Conservation (phyloP, 1,140 invertebrate species). For the Eueides isabella region DNA sequence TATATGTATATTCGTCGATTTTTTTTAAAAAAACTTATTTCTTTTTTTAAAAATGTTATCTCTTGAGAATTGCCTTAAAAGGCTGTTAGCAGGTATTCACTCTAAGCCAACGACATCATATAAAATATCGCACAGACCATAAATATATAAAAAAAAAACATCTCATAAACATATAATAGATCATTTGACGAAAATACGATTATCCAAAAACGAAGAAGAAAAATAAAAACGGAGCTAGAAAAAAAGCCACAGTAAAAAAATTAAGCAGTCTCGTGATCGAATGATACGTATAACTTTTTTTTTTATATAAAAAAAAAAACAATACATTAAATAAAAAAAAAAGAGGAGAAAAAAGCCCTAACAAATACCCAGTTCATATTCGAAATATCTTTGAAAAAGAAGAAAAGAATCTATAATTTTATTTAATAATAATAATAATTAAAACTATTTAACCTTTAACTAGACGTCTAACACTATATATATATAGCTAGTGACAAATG, state of each 20-base stretch:
- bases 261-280: constrained; percentile 9
- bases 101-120: too few relatives aligned
- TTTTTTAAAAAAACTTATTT: too few relatives aligned
- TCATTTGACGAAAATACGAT: background rate
- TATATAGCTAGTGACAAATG: constrained; percentile 14
- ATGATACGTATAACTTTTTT: constrained; percentile 9
- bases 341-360: background rate
- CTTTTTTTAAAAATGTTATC: too few relatives aligned
- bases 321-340: constrained; percentile 8
- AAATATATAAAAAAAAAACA: background rate
- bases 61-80: too few relatives aligned
- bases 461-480: constrained; percentile 11
- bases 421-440: constrained; percentile 7
- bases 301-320: background rate
- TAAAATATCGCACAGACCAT: background rate
- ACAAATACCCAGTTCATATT: constrained; percentile 6
- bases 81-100: too few relatives aligned
- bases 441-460: constrained; percentile 16
- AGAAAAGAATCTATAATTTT: background rate
- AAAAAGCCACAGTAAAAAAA: background rate
- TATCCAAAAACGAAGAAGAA: background rate
- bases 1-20: too few relatives aligned
- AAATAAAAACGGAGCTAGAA: background rate
- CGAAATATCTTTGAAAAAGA: constrained; percentile 2
- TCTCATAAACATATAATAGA: background rate